Evolutionary conservation across 2,888 invertebrate genomes (phyloP).

Genomic region (Mongoloraphidia duomilia): DNA sequence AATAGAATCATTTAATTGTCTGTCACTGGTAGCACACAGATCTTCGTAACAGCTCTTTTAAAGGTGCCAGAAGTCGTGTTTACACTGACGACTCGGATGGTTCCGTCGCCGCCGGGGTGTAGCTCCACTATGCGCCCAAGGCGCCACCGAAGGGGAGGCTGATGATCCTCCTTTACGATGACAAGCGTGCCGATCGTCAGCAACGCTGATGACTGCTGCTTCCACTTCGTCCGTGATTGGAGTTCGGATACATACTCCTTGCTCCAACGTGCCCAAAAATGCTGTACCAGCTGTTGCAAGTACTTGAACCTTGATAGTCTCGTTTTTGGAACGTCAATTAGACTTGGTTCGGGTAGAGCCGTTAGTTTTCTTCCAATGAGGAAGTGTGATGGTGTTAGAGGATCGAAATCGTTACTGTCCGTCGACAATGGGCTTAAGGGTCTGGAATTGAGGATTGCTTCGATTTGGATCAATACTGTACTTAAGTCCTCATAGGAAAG

Average conservation of each 20-base stretch:
- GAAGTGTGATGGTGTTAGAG: not conserved
- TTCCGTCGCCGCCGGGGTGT: not conserved
- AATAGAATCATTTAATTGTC: not conserved
- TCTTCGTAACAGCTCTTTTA: not conserved
- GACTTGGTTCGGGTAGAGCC: not conserved
- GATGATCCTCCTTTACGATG: too few species aligned
- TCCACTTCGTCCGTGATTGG: constrained; percentile 13
- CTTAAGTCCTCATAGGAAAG: not conserved
- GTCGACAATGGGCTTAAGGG: not conserved
- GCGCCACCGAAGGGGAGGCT: too few species aligned
- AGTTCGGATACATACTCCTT: constrained; percentile 16
- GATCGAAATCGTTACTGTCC: not conserved
- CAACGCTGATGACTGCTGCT: too few species aligned
- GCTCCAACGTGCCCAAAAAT: constrained; percentile 14
- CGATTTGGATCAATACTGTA: constrained; percentile 2
- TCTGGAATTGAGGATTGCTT: constrained; percentile 2
- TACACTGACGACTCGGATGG: not conserved
- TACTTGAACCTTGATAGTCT: constrained; percentile 13
- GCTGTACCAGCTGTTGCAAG: constrained; percentile 12
- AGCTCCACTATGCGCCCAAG: not conserved
- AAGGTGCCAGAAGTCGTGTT: not conserved
- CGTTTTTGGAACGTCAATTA: not conserved
- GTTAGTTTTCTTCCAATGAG: not conserved
- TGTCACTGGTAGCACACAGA: not conserved
- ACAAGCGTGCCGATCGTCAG: too few species aligned